Evolutionary conservation across 2,797 vertebrate species (phyloP).

Genomic region (Sebastes elongatus): DNA sequence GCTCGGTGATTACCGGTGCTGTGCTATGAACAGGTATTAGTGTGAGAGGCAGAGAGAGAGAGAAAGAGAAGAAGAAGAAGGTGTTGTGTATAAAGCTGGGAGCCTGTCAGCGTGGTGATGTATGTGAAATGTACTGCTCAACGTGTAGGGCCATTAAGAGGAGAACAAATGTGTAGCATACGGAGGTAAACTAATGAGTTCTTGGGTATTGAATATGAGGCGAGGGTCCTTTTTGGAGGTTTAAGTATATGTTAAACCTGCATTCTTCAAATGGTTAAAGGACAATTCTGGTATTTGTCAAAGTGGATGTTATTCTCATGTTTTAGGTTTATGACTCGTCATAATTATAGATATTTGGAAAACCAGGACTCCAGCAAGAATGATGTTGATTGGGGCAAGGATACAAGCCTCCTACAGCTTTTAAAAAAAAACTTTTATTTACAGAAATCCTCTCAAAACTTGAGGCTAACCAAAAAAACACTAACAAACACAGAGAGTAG

Average conservation of each 20-base stretch:
- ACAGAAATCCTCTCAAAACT: not conserved
- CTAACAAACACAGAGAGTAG: not conserved
- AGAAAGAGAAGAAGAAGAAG: not conserved
- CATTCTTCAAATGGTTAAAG: not conserved
- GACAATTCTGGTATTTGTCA: conserved; percentile 1
- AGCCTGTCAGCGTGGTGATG: not conserved
- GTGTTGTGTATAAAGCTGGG: not conserved
- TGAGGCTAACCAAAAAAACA: no score
- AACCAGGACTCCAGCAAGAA: not conserved
- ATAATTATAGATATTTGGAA: not conserved
- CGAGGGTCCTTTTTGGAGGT: not conserved
- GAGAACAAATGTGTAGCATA: not conserved
- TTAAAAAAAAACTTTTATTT: not conserved
- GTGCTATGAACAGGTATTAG: conserved; percentile 35
- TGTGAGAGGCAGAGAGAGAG: not conserved
- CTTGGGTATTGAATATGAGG: not conserved
- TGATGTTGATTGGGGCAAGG: not conserved
- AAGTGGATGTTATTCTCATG: not conserved
- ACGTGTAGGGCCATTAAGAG: not conserved
- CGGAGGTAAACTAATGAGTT: not conserved
- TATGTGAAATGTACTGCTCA: not conserved
- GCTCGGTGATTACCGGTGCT: conserved; percentile 40
- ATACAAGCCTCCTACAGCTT: not conserved
- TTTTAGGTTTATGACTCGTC: not conserved
- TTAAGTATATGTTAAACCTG: not conserved